These are phyloP conservation scores for Mobula birostris DNA, from an alignment of 2,113 vertebrate species.

Conservation along the genomic window DNA sequence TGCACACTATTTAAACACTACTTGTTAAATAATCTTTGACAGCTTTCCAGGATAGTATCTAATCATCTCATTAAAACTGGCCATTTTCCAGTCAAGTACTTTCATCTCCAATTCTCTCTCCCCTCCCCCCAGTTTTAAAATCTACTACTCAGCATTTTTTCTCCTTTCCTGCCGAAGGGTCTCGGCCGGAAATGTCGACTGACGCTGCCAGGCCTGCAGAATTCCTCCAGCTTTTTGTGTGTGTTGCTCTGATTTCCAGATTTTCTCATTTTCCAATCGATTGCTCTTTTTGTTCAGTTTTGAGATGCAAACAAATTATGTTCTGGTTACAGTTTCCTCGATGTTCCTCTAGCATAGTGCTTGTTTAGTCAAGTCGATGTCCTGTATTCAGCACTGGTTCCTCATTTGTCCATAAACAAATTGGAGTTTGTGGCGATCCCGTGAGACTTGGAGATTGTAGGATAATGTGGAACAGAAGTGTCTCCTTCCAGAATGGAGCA, in stretches of 20 bases:
- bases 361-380: background rate
- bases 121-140: no score
- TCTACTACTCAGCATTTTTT: no score
- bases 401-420: background rate
- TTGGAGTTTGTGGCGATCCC: background rate
- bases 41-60: background rate
- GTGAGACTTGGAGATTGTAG: background rate
- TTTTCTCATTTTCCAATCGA: background rate
- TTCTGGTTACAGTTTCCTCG: background rate
- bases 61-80: background rate
- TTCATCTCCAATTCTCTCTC: background rate
- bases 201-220: no score
- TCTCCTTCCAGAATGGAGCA: background rate
- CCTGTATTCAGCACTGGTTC: background rate
- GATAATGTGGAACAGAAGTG: background rate
- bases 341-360: background rate
- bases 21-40: background rate
- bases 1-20: background rate
- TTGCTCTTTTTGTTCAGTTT: background rate
- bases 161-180: no score
- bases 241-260: no score
- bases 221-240: no score
- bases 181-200: no score
- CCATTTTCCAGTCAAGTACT: background rate
- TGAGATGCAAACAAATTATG: background rate